Conservation (phyloP, 1,140 invertebrate species). For the Heterodera schachtii region DNA sequence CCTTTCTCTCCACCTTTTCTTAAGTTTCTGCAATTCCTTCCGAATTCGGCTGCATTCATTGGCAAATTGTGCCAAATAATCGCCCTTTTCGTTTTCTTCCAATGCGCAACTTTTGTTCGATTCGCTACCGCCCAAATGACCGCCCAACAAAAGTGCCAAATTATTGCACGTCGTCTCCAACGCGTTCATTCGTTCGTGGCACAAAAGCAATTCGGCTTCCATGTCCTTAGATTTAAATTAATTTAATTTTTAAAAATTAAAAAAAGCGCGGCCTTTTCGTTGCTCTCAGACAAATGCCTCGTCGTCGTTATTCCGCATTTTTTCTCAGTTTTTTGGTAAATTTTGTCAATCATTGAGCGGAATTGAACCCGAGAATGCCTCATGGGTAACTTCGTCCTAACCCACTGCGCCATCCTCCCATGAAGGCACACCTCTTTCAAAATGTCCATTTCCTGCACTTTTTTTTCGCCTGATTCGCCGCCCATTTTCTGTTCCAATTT, state of each 20-base stretch:
- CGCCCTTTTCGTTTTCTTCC: background rate
- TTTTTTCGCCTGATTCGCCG: background rate
- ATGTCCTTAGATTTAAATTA: slow-evolving; percentile 26
- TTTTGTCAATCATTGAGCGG: slow-evolving; percentile 27
- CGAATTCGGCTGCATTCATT: slow-evolving; percentile 22
- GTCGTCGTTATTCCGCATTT: slow-evolving; percentile 35
- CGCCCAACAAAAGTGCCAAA: slow-evolving; percentile 35
- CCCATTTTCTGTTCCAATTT: background rate
- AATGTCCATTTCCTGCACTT: background rate
- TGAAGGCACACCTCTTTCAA: background rate
- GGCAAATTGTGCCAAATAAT: slow-evolving; percentile 18
- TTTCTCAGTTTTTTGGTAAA: slow-evolving; percentile 5
- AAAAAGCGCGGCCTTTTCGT: background rate
- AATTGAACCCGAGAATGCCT: background rate
- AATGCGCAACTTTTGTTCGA: background rate
- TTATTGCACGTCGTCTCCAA: slow-evolving; percentile 43
- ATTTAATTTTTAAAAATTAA: background rate
- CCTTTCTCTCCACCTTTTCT: slow-evolving; percentile 12
- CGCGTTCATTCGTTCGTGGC: slow-evolving; percentile 45
- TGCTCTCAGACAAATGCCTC: slow-evolving; percentile 24
- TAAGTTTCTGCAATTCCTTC: slow-evolving; percentile 23
- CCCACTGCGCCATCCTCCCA: background rate
- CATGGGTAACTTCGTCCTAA: background rate
- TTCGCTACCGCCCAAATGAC: background rate
- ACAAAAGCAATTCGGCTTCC: slow-evolving; percentile 33